Percentiles rank a stretch among this genome's conserved stretches.
phyloP scores from a whole-genome alignment of 2,888 invertebrate genomes.

The Tetragonisca angustula region DNA sequence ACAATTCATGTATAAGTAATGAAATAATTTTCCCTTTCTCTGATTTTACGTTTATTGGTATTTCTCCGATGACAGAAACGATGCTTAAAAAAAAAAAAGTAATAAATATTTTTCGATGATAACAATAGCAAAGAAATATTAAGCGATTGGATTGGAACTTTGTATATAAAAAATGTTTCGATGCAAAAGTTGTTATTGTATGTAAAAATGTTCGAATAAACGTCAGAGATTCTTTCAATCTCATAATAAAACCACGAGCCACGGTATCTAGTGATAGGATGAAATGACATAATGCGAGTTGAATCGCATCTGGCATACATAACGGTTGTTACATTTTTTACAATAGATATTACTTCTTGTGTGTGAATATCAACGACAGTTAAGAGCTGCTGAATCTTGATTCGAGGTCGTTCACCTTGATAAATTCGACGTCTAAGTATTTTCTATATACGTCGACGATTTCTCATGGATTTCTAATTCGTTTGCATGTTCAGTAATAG shows the following conservation, averaged over 20 bases:
- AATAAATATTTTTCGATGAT: neutral
- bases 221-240: neutral
- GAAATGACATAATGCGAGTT: neutral
- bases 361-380: constrained; percentile 4
- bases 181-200: neutral
- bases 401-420: constrained; percentile 21
- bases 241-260: too few relatives aligned
- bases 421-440: neutral
- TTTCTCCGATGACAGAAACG: neutral
- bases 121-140: neutral
- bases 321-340: constrained; percentile 41
- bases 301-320: constrained; percentile 13
- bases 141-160: too few relatives aligned
- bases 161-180: too few relatives aligned
- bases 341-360: neutral
- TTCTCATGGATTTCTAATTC: neutral
- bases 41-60: neutral
- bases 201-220: neutral
- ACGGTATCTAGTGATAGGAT: neutral
- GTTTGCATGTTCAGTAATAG: neutral
- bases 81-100: too few relatives aligned
- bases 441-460: neutral
- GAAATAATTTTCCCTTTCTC: neutral
- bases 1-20: neutral
- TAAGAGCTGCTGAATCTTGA: neutral